phyloP scores from a whole-genome alignment of 2,113 vertebrate species.

The Rhea pennata region DNA sequence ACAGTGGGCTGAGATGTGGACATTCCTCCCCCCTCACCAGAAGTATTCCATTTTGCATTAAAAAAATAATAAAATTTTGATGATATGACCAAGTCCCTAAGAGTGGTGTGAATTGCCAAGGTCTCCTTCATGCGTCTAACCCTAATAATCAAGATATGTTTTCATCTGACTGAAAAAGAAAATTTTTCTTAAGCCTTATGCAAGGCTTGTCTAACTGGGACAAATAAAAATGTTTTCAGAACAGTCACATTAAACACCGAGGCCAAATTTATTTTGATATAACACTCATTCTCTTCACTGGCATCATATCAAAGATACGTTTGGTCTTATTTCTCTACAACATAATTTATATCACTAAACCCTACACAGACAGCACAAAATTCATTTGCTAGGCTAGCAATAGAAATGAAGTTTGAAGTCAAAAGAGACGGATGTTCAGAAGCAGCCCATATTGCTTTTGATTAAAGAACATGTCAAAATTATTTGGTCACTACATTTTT shows the following conservation, averaged over 20 bases:
- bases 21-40: background rate
- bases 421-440: slow-evolving; percentile 11
- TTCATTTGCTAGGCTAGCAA: background rate
- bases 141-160: background rate
- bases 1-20: background rate
- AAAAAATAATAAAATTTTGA: background rate
- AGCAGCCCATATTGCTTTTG: background rate
- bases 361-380: background rate
- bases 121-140: background rate
- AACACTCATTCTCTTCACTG: background rate
- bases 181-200: background rate
- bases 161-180: background rate
- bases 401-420: background rate
- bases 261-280: background rate
- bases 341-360: background rate
- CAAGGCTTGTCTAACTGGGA: background rate
- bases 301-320: background rate
- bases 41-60: background rate
- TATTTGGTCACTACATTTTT: background rate
- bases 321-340: background rate
- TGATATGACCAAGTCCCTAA: background rate
- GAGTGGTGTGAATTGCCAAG: background rate
- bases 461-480: background rate
- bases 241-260: background rate
- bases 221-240: background rate